Conservation (phyloP, 2,113 vertebrate species). For the Falcunculus frontatus region DNA sequence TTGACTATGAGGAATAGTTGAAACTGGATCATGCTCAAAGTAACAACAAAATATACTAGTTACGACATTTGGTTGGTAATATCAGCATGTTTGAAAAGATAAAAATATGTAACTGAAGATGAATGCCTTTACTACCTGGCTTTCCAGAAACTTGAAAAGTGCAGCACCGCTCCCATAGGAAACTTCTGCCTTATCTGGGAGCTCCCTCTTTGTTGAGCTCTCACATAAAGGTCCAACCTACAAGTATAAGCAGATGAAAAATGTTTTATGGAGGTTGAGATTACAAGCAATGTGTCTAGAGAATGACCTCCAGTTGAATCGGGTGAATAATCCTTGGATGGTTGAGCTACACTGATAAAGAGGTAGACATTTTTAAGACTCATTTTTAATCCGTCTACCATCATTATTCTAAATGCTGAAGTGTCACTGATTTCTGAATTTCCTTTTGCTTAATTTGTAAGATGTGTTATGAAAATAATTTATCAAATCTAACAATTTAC, state of each 20-base stretch:
- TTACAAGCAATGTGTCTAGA: background rate
- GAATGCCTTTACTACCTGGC: background rate
- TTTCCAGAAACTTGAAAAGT: background rate
- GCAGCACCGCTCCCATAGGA: background rate
- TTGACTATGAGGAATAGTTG: background rate
- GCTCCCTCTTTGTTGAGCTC: background rate
- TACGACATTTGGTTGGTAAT: background rate
- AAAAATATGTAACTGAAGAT: background rate
- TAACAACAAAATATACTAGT: background rate
- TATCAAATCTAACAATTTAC: background rate
- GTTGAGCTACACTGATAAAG: background rate
- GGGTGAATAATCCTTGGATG: background rate
- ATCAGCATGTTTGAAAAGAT: background rate
- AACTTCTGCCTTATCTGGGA: background rate
- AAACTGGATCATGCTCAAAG: background rate
- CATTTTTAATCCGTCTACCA: background rate
- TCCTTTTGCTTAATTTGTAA: background rate
- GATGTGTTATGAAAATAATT: background rate
- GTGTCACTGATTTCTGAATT: background rate
- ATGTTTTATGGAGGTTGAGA: background rate
- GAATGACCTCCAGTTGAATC: background rate
- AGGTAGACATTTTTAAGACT: background rate
- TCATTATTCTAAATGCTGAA: background rate
- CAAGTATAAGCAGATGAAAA: background rate
- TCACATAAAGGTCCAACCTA: background rate